Evolutionary conservation across 2,888 invertebrate species (phyloP), one percentile per base, ranked within the genome.

Genomic region (Sesamia inferens): DNA sequence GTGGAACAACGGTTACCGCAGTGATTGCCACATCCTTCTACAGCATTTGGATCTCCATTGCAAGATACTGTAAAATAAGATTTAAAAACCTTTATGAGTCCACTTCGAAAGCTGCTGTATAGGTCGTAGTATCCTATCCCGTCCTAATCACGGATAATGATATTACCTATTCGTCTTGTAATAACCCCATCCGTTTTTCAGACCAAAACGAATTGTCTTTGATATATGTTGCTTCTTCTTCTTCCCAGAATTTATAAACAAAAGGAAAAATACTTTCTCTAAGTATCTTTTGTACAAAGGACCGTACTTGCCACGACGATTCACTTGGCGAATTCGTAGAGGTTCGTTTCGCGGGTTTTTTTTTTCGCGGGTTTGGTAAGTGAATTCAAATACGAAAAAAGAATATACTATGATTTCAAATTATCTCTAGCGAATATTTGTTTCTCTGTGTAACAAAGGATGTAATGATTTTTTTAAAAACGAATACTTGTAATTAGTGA

Each of bases 11-110:
- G 72, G 13, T 39, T 71, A 0, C 71, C 77, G 51, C 85, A 87
- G 63, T 87, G 67, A 14, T 7, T 72, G 8, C 77, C 82, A 48
- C 86, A 87, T 10, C 69, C 72, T 39, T 77, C 16, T 31, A 65
- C 68, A 0, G 86, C 77, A 13, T 84, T 87, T 58, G 76, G 71
- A 73, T 88, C 87, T 11, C 84, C 85, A 10, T 73, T 69, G 75
- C 88, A 88, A 16, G 85, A 81, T 19, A 79, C 88, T 86, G 47
- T 44, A 69, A 68, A 31, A 71, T 65, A 47, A 0, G 39, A 42
- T 13, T 70, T 70, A 51, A 5, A 7, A 42, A 69, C 10, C 57
- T 2, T 2, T 31, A 57, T 2, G n/a, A n/a, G 54, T 54, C 54
- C 8, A 51, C 8, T 7, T 22, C 31, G 11, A 31, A 14, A 42